These are phyloP conservation scores for Nebria salina DNA, from an alignment of 2,888 invertebrate genomes.

Conservation along the genomic window DNA sequence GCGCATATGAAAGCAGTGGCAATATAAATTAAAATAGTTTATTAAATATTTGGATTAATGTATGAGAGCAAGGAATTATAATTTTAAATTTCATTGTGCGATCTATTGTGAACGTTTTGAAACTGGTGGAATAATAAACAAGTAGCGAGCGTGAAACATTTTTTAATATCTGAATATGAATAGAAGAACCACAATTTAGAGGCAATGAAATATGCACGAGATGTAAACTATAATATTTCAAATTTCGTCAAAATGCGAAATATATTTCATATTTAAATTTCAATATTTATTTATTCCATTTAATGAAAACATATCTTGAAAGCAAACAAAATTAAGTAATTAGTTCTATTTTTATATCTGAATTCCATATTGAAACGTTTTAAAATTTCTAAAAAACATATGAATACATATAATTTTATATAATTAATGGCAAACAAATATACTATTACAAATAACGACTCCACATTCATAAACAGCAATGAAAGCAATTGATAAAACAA, in stretches of 20 bases:
- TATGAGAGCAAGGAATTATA: slow-evolving; percentile 37
- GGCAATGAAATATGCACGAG: not conserved
- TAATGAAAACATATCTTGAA: too few relatives aligned
- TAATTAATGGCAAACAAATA: too few relatives aligned
- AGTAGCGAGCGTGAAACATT: slow-evolving; percentile 7
- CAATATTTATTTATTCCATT: not conserved
- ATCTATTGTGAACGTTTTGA: slow-evolving; percentile 14
- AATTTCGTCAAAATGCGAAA: not conserved
- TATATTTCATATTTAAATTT: not conserved
- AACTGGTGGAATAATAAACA: slow-evolving; percentile 29
- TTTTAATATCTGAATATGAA: slow-evolving; percentile 11
- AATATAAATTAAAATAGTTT: not conserved
- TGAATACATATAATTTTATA: too few relatives aligned
- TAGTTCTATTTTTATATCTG: too few relatives aligned
- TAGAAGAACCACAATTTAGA: not conserved
- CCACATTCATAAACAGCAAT: too few relatives aligned
- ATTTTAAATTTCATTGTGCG: slow-evolving; percentile 34
- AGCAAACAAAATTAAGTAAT: too few relatives aligned
- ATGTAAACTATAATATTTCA: not conserved
- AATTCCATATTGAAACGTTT: too few relatives aligned
- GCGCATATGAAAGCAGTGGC: not conserved
- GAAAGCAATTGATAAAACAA: too few relatives aligned
- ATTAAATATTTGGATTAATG: slow-evolving; percentile 36
- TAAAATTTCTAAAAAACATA: too few relatives aligned
- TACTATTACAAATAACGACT: too few relatives aligned